Conservation (phyloP, 2,797 vertebrate genomes). For the Kryptopterus vitreolus region DNA sequence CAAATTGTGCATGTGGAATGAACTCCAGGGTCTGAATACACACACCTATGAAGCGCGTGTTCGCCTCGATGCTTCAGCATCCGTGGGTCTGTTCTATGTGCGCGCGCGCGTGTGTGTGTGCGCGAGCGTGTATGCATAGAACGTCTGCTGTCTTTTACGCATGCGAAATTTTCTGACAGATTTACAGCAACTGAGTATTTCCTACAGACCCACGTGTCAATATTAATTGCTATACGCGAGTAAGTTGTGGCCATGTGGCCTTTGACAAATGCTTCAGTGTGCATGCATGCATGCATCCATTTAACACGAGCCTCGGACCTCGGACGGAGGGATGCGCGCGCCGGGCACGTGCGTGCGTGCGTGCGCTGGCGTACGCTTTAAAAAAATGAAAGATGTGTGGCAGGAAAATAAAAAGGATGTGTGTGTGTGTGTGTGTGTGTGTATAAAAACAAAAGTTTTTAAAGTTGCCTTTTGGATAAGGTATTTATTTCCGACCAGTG, state of each 20-base stretch:
- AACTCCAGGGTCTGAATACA: not conserved
- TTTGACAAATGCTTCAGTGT: not conserved
- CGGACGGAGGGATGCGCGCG: not conserved
- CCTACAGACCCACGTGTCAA: not conserved
- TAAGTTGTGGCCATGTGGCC: not conserved
- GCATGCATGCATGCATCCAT: not conserved
- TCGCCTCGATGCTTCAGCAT: constrained; percentile 1
- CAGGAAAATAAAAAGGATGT: not conserved
- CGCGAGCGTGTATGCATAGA: not conserved
- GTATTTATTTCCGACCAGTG: no score
- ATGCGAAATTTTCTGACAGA: no score
- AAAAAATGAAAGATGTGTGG: constrained; percentile 10
- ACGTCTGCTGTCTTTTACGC: no score
- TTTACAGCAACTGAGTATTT: not conserved
- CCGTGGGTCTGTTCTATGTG: not conserved
- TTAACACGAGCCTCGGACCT: not conserved
- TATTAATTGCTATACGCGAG: not conserved
- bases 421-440: no score
- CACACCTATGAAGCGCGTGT: not conserved
- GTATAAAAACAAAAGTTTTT: no score
- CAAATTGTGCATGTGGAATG: not conserved
- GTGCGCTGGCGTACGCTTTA: not conserved
- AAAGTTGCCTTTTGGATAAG: no score
- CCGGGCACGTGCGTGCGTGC: not conserved
- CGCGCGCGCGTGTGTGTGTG: not conserved